Evolutionary conservation across 2,113 vertebrate species (phyloP).

Genomic region (Benitochromis conjunctus): DNA sequence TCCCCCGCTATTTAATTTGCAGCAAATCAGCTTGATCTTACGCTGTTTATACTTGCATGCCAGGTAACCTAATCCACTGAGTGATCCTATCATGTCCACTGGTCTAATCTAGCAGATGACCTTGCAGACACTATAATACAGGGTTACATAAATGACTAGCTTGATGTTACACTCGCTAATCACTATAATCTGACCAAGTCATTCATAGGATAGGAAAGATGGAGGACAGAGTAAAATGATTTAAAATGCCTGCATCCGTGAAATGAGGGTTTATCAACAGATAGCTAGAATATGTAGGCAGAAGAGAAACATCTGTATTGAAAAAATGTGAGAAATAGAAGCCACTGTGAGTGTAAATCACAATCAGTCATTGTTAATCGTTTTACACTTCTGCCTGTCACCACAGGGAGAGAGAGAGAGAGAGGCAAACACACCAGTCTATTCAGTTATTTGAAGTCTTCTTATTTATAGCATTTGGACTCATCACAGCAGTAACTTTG

Average conservation of each 20-base stretch:
- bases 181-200: conserved; percentile 57
- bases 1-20: neutral
- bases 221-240: neutral
- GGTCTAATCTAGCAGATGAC: conserved; percentile 55
- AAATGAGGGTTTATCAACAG: neutral
- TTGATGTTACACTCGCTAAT: conserved; percentile 52
- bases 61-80: conserved; percentile 52
- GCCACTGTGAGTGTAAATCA: neutral
- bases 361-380: neutral
- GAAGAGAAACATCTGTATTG: neutral
- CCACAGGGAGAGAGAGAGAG: neutral
- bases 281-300: neutral
- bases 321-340: neutral
- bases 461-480: conserved; percentile 35
- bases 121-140: conserved; percentile 31
- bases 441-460: conserved; percentile 38
- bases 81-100: conserved; percentile 54
- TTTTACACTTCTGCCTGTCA: neutral
- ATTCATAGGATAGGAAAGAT: neutral
- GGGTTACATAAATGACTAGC: conserved; percentile 61
- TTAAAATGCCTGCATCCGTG: neutral
- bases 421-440: neutral
- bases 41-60: conserved; percentile 10
- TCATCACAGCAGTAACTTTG: conserved; percentile 12
- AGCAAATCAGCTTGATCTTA: conserved; percentile 35